Percentiles rank a stretch among this genome's conserved stretches.
Conservation (phyloP, 2,888 invertebrate species). For the Merodon equestris region DNA sequence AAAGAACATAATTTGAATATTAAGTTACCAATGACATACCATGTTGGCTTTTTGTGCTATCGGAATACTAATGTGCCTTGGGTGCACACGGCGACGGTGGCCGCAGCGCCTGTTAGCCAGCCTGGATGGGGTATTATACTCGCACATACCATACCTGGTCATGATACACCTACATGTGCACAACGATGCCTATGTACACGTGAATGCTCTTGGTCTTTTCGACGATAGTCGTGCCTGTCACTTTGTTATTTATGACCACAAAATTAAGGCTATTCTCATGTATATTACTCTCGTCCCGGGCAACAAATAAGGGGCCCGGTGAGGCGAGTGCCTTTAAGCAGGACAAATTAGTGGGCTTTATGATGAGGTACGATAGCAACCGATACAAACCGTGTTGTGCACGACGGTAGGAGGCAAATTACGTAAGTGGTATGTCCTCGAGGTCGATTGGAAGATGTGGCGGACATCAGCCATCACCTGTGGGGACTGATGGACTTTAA, state of each 20-base stretch:
- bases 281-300: constrained; percentile 60
- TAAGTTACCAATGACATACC: constrained; percentile 68
- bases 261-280: constrained; percentile 68
- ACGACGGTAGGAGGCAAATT: constrained; percentile 51
- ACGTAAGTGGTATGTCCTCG: constrained; percentile 61
- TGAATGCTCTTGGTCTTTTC: constrained; percentile 39
- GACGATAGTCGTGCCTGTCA: constrained; percentile 66
- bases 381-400: constrained; percentile 31
- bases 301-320: constrained; percentile 3
- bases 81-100: neutral
- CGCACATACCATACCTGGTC: constrained; percentile 13
- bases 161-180: too few species aligned
- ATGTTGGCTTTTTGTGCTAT: constrained; percentile 65
- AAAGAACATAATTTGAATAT: constrained; percentile 68
- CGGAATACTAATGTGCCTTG: constrained; percentile 61
- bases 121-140: too few species aligned
- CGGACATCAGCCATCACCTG: constrained; percentile 41
- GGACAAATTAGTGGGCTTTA: constrained; percentile 69
- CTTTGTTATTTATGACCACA: constrained; percentile 69
- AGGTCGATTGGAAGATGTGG: constrained; percentile 32
- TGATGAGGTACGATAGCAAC: constrained; percentile 48
- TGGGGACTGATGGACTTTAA: constrained; percentile 59
- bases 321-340: constrained; percentile 59
- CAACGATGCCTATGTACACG: constrained; percentile 2
- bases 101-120: too few species aligned